phyloP scores from a whole-genome alignment of 2,888 invertebrate species.

The Mayetiola destructor region DNA sequence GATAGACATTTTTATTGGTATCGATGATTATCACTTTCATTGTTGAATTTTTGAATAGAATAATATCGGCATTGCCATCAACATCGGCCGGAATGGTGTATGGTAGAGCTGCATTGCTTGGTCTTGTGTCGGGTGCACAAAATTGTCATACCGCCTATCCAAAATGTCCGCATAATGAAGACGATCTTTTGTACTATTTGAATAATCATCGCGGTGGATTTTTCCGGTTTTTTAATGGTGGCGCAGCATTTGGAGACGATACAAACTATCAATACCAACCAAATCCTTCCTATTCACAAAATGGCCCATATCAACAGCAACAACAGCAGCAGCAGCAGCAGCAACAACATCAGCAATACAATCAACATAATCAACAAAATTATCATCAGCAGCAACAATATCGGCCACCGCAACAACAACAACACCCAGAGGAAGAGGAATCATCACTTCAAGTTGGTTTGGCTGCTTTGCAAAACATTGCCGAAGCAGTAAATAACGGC shows the following conservation, averaged over 20 bases:
- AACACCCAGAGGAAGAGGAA: conserved; percentile 11
- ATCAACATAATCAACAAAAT: conserved; percentile 15
- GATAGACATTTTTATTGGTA: not conserved
- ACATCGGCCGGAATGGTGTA: conserved; percentile 50
- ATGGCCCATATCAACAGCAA: not conserved
- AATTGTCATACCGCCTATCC: conserved; percentile 44
- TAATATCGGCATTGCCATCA: conserved; percentile 30
- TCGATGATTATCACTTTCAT: not conserved
- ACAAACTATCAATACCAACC: conserved; percentile 8
- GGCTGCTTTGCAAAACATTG: conserved; percentile 16
- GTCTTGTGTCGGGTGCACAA: conserved; percentile 42
- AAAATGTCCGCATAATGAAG: conserved; percentile 54
- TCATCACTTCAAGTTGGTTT: conserved; percentile 16
- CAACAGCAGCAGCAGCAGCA: conserved; percentile 14
- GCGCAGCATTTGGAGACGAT: conserved; percentile 30
- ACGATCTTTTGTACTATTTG: conserved; percentile 57
- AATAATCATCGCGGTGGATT: conserved; percentile 79
- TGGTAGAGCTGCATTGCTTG: conserved; percentile 59
- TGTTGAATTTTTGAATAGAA: conserved; percentile 15
- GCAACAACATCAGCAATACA: conserved; percentile 8
- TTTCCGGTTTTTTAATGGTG: conserved; percentile 57
- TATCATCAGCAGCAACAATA: conserved; percentile 6
- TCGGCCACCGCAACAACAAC: not conserved
- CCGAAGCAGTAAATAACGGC: conserved; percentile 16
- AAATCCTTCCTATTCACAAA: not conserved